A percentile compares a stretch with the other conserved stretches of the same genome.
Evolutionary conservation across 2,888 invertebrate genomes (phyloP).

Genomic region (Nomada ferruginata): DNA sequence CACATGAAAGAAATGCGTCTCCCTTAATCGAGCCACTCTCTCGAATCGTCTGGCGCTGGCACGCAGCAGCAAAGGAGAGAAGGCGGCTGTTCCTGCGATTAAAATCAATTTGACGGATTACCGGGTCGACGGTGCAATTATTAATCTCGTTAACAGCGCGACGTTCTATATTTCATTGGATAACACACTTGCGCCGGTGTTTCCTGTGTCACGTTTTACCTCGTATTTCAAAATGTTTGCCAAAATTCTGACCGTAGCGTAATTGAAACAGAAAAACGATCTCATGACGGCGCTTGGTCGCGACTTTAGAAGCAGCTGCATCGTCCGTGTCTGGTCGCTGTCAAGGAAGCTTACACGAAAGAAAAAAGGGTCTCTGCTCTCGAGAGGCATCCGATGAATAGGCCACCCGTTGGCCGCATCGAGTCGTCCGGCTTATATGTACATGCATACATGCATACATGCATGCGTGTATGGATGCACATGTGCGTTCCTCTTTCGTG

Average conservation of each 20-base stretch:
- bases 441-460: too few relatives aligned
- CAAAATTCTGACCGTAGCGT: neutral
- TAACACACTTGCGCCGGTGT: neutral
- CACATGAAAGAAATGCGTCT: conserved; percentile 49
- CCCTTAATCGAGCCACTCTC: conserved; percentile 20
- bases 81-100: conserved; percentile 41
- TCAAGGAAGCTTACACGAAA: conserved; percentile 62
- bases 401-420: conserved; percentile 46
- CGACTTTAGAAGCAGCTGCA: conserved; percentile 15
- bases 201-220: neutral
- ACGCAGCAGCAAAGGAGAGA: neutral
- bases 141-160: conserved; percentile 37
- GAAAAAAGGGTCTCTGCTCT: conserved; percentile 40
- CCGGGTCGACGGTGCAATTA: conserved; percentile 30
- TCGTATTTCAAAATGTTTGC: neutral
- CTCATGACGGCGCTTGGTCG: conserved; percentile 1
- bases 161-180: conserved; percentile 6
- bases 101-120: conserved; percentile 57
- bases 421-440: conserved; percentile 63
- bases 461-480: too few relatives aligned
- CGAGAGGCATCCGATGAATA: conserved; percentile 60
- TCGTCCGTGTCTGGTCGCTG: conserved; percentile 61
- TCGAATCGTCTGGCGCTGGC: conserved; percentile 3
- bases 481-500: conserved; percentile 56
- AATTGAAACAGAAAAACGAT: neutral